Conservation (phyloP, 2,113 vertebrate genomes). For the Peromyscus maniculatus region DNA sequence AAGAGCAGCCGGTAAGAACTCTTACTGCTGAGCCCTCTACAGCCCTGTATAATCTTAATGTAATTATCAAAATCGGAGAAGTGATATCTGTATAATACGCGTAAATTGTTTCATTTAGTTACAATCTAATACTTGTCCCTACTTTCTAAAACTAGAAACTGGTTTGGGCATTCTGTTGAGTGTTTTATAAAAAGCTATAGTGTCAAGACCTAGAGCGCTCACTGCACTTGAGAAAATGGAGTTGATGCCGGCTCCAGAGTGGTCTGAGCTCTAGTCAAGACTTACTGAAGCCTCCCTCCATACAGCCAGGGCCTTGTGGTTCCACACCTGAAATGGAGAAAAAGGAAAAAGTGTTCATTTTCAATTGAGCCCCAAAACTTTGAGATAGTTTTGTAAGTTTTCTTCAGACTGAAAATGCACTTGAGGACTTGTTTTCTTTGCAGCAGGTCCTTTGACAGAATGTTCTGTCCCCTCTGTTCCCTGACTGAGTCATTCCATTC, state of each 20-base stretch:
- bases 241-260: not conserved
- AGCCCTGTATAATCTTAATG: not conserved
- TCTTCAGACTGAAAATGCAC: not conserved
- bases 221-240: not conserved
- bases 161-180: not conserved
- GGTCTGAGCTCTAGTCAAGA: no score
- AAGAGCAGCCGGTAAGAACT: not conserved
- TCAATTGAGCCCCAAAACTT: not conserved
- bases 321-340: not conserved
- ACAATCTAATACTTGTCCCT: not conserved
- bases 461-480: not conserved
- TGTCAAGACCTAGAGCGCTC: not conserved
- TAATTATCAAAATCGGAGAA: constrained; percentile 21
- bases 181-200: not conserved
- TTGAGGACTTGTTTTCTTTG: not conserved
- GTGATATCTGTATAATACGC: no score
- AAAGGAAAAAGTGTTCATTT: not conserved
- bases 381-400: not conserved
- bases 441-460: not conserved
- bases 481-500: not conserved
- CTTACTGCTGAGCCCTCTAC: not conserved
- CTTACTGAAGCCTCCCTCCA: not conserved
- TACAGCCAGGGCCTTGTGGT: not conserved
- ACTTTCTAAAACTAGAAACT: constrained; percentile 22
- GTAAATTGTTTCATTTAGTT: not conserved